Evolutionary conservation across 2,888 invertebrate genomes (phyloP), one percentile per base, ranked within the genome.

Genomic region (Zeuzera pyrina): DNA sequence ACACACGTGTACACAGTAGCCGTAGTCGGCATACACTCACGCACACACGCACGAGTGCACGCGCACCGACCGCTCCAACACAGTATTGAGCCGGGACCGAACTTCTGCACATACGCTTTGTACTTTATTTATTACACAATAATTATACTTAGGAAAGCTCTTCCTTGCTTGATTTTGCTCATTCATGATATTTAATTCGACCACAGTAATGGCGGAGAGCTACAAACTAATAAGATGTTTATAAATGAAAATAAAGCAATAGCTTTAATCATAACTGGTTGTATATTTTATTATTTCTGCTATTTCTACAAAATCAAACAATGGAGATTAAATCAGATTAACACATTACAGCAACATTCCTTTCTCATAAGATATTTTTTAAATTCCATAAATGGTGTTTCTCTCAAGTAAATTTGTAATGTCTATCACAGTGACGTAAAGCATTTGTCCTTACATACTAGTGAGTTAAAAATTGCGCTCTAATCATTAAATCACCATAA

Each of bases 391-490:
- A 63, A 70, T 67, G 69, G 69, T 69, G 72, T 66, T 63, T 65
- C 62, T 62, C 69, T 72, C 73, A 61, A 66, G 57, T 69, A 68
- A 64, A 71, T 67, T 67, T 68, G 68, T 71, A 73, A 72, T 68
- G 72, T 69, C 72, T 78, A 81, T 81, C 83, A 81, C 81, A 81
- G 79, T 72, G 77, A 65, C 69, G 63, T 76, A 79, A 79, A 76
- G 79, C 78, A 78, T 81, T 78, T 78, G 72, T 81, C 72, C 81
- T 81, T 81, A 83, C 67, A 78, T 73, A 70, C 81, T 83, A 81
- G 70, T 73, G 81, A 81, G 74, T 81, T 71, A 67, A 64, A 67
- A 64, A 62, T 70, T 70, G 70, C 66, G 74, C 70, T 79, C 71
- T 79, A 78, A 79, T 67, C 54, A 70, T 67, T 73, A 78, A 67